Percentiles rank a stretch among this genome's conserved stretches.
Evolutionary conservation across 2,113 vertebrate species (phyloP).

Genomic region (Geothlypis trichas): DNA sequence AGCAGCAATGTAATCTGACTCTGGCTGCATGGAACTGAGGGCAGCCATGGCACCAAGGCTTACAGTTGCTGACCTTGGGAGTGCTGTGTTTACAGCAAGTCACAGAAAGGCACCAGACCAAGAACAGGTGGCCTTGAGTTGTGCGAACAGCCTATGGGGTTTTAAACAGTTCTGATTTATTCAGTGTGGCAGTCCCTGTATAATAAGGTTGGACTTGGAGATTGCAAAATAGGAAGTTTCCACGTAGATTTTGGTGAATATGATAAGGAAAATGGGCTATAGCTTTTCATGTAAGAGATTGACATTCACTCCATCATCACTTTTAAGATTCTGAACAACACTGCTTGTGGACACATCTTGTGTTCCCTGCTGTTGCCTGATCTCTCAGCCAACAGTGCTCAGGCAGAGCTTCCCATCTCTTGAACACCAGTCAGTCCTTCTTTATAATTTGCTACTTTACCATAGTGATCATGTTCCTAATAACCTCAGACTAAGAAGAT

Average conservation of each 20-base stretch:
- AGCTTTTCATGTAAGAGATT: not conserved
- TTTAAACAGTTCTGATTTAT: slow-evolving; percentile 57
- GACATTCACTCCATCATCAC: not conserved
- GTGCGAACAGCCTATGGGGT: not conserved
- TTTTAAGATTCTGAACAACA: not conserved
- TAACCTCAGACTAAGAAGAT: not conserved
- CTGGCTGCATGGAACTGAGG: not conserved
- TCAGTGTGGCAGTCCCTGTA: slow-evolving; percentile 25
- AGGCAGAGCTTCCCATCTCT: not conserved
- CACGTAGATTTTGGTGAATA: not conserved
- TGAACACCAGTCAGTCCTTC: not conserved
- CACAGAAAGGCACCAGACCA: slow-evolving; percentile 12
- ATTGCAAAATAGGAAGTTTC: not conserved
- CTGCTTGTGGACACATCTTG: not conserved
- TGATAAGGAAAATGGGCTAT: slow-evolving; percentile 21
- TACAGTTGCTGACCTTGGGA: not conserved
- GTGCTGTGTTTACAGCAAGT: slow-evolving; percentile 23
- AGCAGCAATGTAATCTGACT: not conserved
- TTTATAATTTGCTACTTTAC: not conserved
- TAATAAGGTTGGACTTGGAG: slow-evolving; percentile 25
- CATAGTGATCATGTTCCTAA: not conserved
- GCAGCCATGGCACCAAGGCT: not conserved
- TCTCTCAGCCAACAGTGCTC: not conserved
- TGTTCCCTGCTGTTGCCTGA: not conserved
- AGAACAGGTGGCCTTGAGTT: slow-evolving; percentile 31